phyloP scores from a whole-genome alignment of 2,888 invertebrate genomes.

The Blomia tropicalis region DNA sequence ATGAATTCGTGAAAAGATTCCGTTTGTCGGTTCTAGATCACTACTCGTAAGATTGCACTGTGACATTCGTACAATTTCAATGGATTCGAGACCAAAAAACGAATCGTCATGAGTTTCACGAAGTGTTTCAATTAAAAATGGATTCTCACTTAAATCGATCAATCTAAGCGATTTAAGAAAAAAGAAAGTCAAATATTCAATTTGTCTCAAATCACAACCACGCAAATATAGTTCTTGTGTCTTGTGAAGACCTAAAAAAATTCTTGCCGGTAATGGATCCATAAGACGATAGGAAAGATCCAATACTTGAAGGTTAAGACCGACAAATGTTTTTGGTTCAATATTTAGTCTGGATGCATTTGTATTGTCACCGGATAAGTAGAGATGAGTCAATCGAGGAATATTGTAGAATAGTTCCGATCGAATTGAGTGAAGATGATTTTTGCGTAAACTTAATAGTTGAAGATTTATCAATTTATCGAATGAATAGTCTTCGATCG shows the following conservation, averaged over 20 bases:
- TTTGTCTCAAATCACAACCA: constrained; percentile 19
- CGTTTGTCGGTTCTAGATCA: constrained; percentile 18
- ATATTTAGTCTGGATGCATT: constrained; percentile 1
- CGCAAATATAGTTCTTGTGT: constrained; percentile 23
- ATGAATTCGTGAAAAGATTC: constrained; percentile 20
- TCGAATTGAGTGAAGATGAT: constrained; percentile 16
- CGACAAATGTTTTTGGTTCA: constrained; percentile 20
- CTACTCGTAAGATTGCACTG: constrained; percentile 14
- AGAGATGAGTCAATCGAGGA: constrained; percentile 17
- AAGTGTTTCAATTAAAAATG: constrained; percentile 16
- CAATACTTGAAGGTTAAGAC: constrained; percentile 21
- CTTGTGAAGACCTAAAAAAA: constrained; percentile 23
- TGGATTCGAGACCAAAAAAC: constrained; percentile 23
- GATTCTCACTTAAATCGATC: constrained; percentile 26
- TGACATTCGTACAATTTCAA: constrained; percentile 20
- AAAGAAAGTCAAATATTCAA: constrained; percentile 24
- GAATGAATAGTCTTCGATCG: constrained; percentile 21
- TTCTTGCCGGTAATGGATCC: constrained; percentile 16
- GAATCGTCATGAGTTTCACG: constrained; percentile 24
- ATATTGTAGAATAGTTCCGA: constrained; percentile 20
- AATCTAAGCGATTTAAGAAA: constrained; percentile 21
- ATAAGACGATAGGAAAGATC: constrained; percentile 23
- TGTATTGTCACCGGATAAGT: constrained; percentile 20
- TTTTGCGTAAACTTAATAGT: constrained; percentile 17
- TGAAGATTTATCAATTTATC: constrained; percentile 7